Conservation (phyloP, 2,888 invertebrate species). For the Scaptomyza cyrtandrae region DNA sequence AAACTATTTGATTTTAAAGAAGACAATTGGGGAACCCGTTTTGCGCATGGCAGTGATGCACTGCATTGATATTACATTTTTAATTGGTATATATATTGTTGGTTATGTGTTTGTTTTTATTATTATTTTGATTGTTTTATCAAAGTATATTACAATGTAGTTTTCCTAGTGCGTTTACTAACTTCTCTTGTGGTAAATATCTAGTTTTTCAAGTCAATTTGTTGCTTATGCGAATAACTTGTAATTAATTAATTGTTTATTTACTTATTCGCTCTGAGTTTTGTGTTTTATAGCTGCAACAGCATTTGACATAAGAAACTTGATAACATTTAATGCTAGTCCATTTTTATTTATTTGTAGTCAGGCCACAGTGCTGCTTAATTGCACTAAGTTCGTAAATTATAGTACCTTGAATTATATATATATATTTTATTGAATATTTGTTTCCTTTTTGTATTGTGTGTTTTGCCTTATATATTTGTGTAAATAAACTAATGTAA, state of each 20-base stretch:
- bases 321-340: conserved; percentile 75
- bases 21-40: conserved; percentile 73
- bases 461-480: conserved; percentile 20
- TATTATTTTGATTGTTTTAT: conserved; percentile 22
- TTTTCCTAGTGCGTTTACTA: conserved; percentile 57
- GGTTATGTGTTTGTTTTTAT: conserved; percentile 19
- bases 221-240: conserved; percentile 40
- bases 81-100: conserved; percentile 34
- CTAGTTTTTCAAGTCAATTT: conserved; percentile 53
- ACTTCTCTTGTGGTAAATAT: conserved; percentile 34
- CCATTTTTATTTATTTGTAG: conserved; percentile 39
- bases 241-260: conserved; percentile 46
- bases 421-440: conserved; percentile 6
- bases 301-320: conserved; percentile 75
- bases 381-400: conserved; percentile 46
- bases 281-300: conserved; percentile 61
- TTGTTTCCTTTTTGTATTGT: neutral
- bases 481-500: conserved; percentile 71
- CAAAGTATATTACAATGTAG: conserved; percentile 49
- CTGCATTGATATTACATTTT: conserved; percentile 70
- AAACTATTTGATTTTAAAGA: conserved; percentile 49
- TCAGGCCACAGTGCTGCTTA: conserved; percentile 52
- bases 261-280: conserved; percentile 65
- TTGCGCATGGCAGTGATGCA: conserved; percentile 78
- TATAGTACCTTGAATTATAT: conserved; percentile 26